Percentiles rank a stretch among this genome's conserved stretches.
phyloP scores from a whole-genome alignment of 2,888 invertebrate genomes.

The Dendrolimus houi region DNA sequence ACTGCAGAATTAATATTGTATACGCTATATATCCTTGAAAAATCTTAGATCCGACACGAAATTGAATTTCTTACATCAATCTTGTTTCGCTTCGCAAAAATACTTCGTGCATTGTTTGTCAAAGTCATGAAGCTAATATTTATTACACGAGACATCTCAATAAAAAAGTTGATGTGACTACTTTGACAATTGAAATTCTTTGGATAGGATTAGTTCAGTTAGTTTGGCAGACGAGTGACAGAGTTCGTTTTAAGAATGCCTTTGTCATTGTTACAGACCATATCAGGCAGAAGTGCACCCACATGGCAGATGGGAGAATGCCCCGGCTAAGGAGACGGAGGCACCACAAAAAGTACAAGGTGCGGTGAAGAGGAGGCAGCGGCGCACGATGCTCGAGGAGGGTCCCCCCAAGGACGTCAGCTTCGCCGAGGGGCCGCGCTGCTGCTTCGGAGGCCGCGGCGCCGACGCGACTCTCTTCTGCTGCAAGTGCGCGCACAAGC shows the following conservation, averaged over 20 bases:
- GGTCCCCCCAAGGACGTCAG: slow-evolving; percentile 17
- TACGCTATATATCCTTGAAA: background rate
- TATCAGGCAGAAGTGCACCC: background rate
- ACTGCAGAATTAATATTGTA: background rate
- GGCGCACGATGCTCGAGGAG: slow-evolving; percentile 34
- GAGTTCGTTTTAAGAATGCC: background rate
- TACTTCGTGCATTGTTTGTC: background rate
- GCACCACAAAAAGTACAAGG: slow-evolving; percentile 49
- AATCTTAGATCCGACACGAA: slow-evolving; percentile 4
- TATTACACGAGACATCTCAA: background rate
- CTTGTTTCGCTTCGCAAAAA: background rate
- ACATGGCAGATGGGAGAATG: slow-evolving; percentile 23
- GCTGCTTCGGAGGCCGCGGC: slow-evolving; percentile 25
- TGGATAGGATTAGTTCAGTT: background rate
- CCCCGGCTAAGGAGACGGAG: slow-evolving; percentile 33
- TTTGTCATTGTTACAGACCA: background rate
- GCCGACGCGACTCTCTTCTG: slow-evolving; percentile 29
- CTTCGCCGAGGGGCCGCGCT: slow-evolving; percentile 25
- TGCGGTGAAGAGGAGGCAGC: slow-evolving; percentile 34
- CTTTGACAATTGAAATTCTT: background rate
- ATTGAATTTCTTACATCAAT: background rate
- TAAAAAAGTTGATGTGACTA: background rate
- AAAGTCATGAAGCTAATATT: background rate
- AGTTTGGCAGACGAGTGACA: background rate
- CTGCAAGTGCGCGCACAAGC: slow-evolving; percentile 66